phyloP scores from a whole-genome alignment of 2,888 invertebrate genomes.

The Sepioteuthis lessoniana region DNA sequence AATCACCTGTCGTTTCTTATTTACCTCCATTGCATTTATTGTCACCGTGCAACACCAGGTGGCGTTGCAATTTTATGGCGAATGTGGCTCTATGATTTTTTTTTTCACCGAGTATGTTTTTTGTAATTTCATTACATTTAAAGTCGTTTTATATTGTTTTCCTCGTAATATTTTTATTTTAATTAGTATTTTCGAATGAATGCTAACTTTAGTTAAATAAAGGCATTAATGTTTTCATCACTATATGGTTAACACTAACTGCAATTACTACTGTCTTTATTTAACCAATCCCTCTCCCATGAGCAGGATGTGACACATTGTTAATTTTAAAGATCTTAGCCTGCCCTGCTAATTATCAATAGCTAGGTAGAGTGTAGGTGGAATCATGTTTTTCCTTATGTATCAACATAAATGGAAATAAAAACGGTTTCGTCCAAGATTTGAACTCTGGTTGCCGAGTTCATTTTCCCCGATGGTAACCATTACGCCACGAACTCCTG shows the following conservation, averaged over 20 bases:
- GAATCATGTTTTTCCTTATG: too few relatives aligned
- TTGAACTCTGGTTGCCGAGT: too few relatives aligned
- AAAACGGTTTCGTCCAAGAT: too few relatives aligned
- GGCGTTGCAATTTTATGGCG: not conserved
- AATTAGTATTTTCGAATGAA: not conserved
- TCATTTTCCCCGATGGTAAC: too few relatives aligned
- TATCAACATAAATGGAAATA: too few relatives aligned
- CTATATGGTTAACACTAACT: not conserved
- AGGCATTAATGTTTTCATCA: not conserved
- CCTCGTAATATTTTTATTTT: not conserved
- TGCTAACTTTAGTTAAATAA: not conserved
- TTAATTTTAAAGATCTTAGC: too few relatives aligned
- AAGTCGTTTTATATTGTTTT: not conserved
- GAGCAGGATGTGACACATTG: too few relatives aligned
- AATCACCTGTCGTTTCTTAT: conserved; percentile 20
- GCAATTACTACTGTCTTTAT: not conserved
- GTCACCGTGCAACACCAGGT: not conserved
- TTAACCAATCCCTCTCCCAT: not conserved
- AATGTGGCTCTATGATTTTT: not conserved
- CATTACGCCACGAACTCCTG: too few relatives aligned
- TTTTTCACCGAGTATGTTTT: not conserved
- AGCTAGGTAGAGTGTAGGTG: too few relatives aligned
- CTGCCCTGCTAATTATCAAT: too few relatives aligned
- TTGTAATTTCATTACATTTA: not conserved
- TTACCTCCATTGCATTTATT: not conserved